phyloP scores from a whole-genome alignment of 1,140 invertebrate genomes.

The Asbolus verrucosus region DNA sequence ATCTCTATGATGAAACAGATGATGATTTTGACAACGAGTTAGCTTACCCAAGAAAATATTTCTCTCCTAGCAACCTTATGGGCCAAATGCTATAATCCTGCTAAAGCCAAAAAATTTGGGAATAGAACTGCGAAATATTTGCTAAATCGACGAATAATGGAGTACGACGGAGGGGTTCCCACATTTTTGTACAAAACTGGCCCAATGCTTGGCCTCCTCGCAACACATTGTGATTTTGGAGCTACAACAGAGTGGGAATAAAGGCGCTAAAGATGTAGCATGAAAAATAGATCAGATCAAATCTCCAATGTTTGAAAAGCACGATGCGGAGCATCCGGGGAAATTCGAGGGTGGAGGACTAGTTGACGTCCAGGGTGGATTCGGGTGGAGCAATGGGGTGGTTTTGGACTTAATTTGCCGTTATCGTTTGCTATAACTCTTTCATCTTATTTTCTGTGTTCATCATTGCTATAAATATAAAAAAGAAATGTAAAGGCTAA shows the following conservation, averaged over 20 bases:
- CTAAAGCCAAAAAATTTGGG: constrained; percentile 60
- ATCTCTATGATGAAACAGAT: constrained; percentile 64
- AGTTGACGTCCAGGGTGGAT: constrained; percentile 89
- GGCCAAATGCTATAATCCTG: constrained; percentile 64
- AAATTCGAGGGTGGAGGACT: constrained; percentile 87
- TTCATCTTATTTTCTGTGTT: too few species aligned
- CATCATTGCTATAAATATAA: too few species aligned
- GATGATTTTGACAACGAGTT: constrained; percentile 74
- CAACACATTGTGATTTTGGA: constrained; percentile 82
- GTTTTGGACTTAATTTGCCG: constrained; percentile 39
- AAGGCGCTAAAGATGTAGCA: constrained; percentile 73
- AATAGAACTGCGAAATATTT: constrained; percentile 68
- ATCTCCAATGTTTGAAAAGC: constrained; percentile 92
- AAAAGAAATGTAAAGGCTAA: too few species aligned
- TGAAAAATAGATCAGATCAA: constrained; percentile 80
- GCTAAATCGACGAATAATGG: constrained; percentile 65
- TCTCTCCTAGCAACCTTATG: constrained; percentile 78
- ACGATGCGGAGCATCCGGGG: constrained; percentile 77
- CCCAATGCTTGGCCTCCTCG: constrained; percentile 89
- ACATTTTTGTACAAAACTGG: constrained; percentile 75
- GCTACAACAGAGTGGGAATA: constrained; percentile 65
- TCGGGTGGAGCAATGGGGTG: constrained; percentile 95
- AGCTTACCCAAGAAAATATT: constrained; percentile 65
- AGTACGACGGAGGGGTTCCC: constrained; percentile 78
- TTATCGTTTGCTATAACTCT: too few species aligned